phyloP scores from a whole-genome alignment of 2,113 vertebrate genomes.

The Bathybates hornii region DNA sequence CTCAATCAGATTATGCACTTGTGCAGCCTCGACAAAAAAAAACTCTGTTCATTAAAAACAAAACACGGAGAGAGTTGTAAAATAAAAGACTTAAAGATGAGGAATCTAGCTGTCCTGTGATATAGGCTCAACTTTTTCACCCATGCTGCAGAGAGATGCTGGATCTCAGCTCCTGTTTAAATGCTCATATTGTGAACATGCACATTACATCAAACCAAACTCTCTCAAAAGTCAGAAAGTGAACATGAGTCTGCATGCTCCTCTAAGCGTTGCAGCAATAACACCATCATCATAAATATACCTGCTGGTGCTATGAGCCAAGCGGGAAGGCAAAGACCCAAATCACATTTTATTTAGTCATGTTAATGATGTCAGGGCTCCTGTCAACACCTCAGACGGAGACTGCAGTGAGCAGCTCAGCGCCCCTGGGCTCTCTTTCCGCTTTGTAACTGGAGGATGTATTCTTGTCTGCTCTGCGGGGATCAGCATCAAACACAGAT shows the following conservation, averaged over 20 bases:
- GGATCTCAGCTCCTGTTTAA: neutral
- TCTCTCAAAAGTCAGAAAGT: neutral
- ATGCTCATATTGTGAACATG: neutral
- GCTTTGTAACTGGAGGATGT: neutral
- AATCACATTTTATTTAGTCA: conserved; percentile 44
- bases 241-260: conserved; percentile 4
- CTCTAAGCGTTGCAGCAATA: neutral
- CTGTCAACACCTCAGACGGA: conserved; percentile 47
- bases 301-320: neutral
- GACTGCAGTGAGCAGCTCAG: neutral
- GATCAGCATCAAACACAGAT: conserved; percentile 41
- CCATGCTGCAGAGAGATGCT: neutral
- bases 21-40: neutral
- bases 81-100: neutral
- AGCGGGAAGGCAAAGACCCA: neutral
- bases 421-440: conserved; percentile 1
- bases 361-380: conserved; percentile 56
- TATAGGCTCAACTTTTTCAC: neutral
- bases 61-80: neutral
- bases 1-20: conserved; percentile 28
- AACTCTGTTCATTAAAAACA: neutral
- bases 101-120: neutral
- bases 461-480: conserved; percentile 8
- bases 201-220: neutral
- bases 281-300: neutral